phyloP scores from a whole-genome alignment of 2,888 invertebrate species.

The Coenonympha glycerion region DNA sequence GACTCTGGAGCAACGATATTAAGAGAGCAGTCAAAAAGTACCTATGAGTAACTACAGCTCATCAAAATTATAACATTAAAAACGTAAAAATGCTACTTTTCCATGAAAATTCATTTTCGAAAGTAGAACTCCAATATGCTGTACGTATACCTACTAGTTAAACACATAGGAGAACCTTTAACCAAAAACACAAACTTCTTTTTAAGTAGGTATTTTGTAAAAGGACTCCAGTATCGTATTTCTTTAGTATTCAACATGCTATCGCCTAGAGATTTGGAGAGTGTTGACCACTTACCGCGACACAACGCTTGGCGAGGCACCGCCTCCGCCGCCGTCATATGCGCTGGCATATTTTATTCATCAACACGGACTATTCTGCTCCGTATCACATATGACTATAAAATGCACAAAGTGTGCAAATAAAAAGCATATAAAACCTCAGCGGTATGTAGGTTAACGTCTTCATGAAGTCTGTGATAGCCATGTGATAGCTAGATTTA shows the following conservation, averaged over 20 bases:
- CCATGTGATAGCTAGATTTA: no score
- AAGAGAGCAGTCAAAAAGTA: no score
- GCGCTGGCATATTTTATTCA: constrained; percentile 59
- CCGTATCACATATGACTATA: constrained; percentile 40
- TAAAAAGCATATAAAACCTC: constrained; percentile 14
- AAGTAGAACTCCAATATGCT: no score
- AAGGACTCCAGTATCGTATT: neutral
- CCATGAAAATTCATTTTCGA: no score
- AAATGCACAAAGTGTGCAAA: constrained; percentile 22
- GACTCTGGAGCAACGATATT: no score
- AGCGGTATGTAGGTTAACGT: constrained; percentile 20
- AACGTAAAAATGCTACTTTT: no score
- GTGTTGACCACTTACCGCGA: constrained; percentile 8
- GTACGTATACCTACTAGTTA: no score
- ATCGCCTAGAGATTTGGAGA: constrained; percentile 16
- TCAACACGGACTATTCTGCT: constrained; percentile 40
- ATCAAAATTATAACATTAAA: no score
- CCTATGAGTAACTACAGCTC: no score
- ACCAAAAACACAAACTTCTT: neutral
- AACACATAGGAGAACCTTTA: neutral
- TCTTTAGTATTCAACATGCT: constrained; percentile 14
- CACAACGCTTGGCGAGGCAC: constrained; percentile 27
- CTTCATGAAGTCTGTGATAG: constrained; percentile 11
- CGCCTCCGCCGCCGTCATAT: constrained; percentile 33
- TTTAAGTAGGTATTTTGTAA: no score